Evolutionary conservation across 2,113 vertebrate species (phyloP).

Genomic region (Clinocottus analis): DNA sequence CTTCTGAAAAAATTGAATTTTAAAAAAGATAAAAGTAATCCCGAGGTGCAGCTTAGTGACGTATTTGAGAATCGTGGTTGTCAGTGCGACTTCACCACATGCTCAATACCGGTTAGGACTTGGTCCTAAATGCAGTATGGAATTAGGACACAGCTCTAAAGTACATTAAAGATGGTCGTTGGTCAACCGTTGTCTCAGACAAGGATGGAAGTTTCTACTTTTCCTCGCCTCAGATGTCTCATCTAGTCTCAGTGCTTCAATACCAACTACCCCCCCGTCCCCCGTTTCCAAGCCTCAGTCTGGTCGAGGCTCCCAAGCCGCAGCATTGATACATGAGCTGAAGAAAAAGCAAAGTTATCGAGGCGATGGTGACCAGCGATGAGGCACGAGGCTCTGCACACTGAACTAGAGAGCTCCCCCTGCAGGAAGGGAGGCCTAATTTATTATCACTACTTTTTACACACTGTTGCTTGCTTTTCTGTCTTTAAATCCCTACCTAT

Average conservation of each 20-base stretch:
- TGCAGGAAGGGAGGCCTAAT: conserved; percentile 64
- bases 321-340: background rate
- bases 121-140: background rate
- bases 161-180: background rate
- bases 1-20: background rate
- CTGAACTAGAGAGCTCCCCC: conserved; percentile 67
- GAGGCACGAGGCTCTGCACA: conserved; percentile 73
- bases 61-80: background rate
- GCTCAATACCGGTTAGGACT: background rate
- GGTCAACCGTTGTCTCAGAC: conserved; percentile 9
- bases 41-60: background rate
- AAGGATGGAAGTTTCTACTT: background rate
- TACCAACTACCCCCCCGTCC: conserved; percentile 13
- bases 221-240: background rate
- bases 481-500: conserved; percentile 67
- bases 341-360: background rate
- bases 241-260: conserved; percentile 19
- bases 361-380: conserved; percentile 52
- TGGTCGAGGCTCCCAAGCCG: conserved; percentile 7
- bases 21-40: background rate
- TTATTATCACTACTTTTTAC: conserved; percentile 68
- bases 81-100: background rate
- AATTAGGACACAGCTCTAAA: conserved; percentile 56
- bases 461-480: conserved; percentile 51
- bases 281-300: conserved; percentile 27